Base-by-base conservation (phyloP, 1,140 invertebrate species). In the Galleria mellonella region DNA sequence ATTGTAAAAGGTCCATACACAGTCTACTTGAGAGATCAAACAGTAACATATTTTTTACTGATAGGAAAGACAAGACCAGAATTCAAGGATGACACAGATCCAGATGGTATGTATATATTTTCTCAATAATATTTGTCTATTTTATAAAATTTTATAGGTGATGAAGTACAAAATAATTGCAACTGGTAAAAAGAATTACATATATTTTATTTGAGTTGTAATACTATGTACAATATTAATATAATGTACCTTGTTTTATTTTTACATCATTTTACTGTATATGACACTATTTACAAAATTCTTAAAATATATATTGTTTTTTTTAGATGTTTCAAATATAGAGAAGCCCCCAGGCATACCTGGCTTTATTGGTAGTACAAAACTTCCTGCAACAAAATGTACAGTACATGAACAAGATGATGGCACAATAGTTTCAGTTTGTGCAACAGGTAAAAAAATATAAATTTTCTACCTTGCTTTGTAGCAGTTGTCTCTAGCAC, bases 381-480 rank as follows among this genome's bases (percentile, higher is more conserved):
- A 71, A 14, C 57, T 86, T 43, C 54, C 88, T 31, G 66, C 75
- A 28, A 42, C 88, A 27, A 82, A 86, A 51, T 89, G 89, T 9
- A 90, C 91, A 8, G 90, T 98, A 3, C 97, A 99, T 76, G 94
- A 98, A 81, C 96, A 99, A 86, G 90, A 95, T 27, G 96, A 99
- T 83, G 95, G 95, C n/a, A 94, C 92, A 0, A 93, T 98, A 60
- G 90, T 96, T 55, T 92, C 92, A 5, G 86, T 97, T 47, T 96
- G 94, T 82, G 94, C 94, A 10, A 97, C 96, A 47, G 89, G 84
- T 87, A 60, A 64, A 3, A n/a, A n/a, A n/a, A n/a, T n/a, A n/a
- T n/a, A n/a, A n/a, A n/a, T n/a, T 11, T n/a, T 33, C 9, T 13
- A n/a, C n/a, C n/a, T n/a, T n/a, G n/a, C n/a, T n/a, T n/a, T n/a